phyloP scores from a whole-genome alignment of 2,113 vertebrate species.

The Cryptoleucopteryx plumbea region DNA sequence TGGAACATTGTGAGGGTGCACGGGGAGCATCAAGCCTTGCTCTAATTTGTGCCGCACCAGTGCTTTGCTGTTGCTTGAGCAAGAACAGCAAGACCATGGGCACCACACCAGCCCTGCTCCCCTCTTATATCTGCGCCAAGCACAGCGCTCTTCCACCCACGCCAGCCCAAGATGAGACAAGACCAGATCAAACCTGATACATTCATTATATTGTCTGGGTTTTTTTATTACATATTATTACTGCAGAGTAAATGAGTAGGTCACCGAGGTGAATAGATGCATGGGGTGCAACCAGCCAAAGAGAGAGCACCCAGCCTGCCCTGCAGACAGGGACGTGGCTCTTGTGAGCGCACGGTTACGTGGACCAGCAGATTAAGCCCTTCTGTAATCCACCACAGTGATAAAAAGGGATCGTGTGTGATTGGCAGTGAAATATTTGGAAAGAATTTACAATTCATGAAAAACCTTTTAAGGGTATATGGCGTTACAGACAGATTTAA shows the following conservation, averaged over 20 bases:
- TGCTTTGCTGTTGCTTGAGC: neutral
- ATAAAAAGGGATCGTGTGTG: neutral
- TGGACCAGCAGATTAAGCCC: neutral
- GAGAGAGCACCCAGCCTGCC: neutral
- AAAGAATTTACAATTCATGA: neutral
- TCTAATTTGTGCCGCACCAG: neutral
- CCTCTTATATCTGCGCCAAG: too few species aligned
- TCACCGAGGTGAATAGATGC: rapidly evolving
- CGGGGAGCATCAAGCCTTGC: neutral
- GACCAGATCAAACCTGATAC: neutral
- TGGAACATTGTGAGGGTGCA: neutral
- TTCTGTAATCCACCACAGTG: neutral
- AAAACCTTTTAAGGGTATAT: neutral
- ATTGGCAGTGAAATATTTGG: neutral
- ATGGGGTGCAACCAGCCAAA: neutral
- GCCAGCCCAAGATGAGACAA: neutral
- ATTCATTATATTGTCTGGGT: rapidly evolving
- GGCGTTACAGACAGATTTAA: neutral
- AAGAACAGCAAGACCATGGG: neutral
- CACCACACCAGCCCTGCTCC: neutral
- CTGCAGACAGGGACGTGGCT: neutral
- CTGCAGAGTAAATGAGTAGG: neutral
- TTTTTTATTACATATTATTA: neutral
- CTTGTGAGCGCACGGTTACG: rapidly evolving
- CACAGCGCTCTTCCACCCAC: rapidly evolving